Base-by-base conservation (phyloP, 2,888 invertebrate genomes). In the Idaea straminata region DNA sequence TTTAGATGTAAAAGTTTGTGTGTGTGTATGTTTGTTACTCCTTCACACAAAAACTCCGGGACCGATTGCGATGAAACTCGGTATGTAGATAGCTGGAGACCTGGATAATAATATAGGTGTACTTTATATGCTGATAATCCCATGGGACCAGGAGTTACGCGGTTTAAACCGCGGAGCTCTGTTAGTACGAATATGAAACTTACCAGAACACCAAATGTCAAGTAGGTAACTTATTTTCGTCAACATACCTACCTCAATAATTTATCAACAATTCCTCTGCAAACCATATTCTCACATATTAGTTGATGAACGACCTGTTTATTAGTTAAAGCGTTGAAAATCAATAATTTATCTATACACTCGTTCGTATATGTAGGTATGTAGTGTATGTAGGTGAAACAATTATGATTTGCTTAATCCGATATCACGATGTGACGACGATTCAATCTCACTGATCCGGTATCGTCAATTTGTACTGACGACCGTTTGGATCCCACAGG, bases 391-490 rank as follows among this genome's bases (percentile, higher is more conserved):
- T 62, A 61, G 61, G 38, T 62, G 64, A 64, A 68, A 70, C 67
- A 65, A 69, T 69, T 68, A 66, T 61, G 67, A 63, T 72, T 67
- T 72, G 68, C 47, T 13, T 47, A 47, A 69, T 73, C 68, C 71
- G 69, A 13, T 10, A 71, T 73, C 68, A 66, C 66, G 70, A 72
- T 74, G 74, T 72, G 75, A 72, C 72, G 66, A 66, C 67, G 63
- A 67, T 63, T 72, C 65, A 63, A 73, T 80, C 47, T 13, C 80
- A 83, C 81, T 77, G 78, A 77, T 75, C 77, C 68, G 72, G 73
- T 72, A 71, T 72, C 74, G 69, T 74, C 77, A 75, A 77, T 78
- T 80, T 75, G 75, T 73, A 77, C 72, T 67, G 67, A 63, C 66
- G 69, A 69, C 64, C 67, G 65, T 70, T 61, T 65, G 62, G 64